phyloP scores from a whole-genome alignment of 2,113 vertebrate genomes.

The Penelope pileata region DNA sequence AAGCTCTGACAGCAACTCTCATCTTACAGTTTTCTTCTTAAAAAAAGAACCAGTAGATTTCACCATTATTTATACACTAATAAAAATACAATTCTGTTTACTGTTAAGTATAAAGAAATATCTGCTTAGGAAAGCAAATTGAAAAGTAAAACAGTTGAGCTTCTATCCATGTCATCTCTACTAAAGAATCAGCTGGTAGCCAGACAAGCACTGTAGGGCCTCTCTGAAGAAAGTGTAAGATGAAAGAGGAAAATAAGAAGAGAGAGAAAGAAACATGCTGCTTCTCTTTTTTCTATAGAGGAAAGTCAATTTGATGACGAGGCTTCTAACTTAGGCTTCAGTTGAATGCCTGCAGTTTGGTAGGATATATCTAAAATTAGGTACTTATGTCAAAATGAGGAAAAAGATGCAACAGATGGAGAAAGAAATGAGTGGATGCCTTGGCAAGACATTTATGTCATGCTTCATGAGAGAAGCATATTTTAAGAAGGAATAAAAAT shows the following conservation, averaged over 20 bases:
- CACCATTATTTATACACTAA: neutral
- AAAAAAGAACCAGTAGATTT: neutral
- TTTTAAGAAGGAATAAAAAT: constrained; percentile 25
- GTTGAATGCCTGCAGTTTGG: neutral
- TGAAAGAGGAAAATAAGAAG: neutral
- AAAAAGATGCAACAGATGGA: constrained; percentile 10
- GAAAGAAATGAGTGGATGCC: neutral
- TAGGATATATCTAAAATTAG: constrained; percentile 32
- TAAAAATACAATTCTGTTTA: neutral
- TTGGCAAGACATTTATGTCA: neutral
- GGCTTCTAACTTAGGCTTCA: neutral
- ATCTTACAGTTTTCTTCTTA: accelerated
- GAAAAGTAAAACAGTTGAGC: neutral
- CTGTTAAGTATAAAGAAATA: neutral
- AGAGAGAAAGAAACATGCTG: neutral
- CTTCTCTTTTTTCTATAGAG: neutral
- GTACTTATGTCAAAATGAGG: neutral
- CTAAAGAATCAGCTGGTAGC: neutral
- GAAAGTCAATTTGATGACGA: neutral
- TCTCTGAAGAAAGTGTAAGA: neutral
- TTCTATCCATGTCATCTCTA: neutral
- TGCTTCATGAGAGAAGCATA: neutral
- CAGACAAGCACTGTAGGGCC: neutral
- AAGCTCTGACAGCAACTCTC: neutral
- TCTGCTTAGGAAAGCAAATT: neutral